Evolutionary conservation across 2,797 vertebrate species (phyloP), one percentile per base, ranked within the genome.

Genomic region (Scomberomorus guttatus): DNA sequence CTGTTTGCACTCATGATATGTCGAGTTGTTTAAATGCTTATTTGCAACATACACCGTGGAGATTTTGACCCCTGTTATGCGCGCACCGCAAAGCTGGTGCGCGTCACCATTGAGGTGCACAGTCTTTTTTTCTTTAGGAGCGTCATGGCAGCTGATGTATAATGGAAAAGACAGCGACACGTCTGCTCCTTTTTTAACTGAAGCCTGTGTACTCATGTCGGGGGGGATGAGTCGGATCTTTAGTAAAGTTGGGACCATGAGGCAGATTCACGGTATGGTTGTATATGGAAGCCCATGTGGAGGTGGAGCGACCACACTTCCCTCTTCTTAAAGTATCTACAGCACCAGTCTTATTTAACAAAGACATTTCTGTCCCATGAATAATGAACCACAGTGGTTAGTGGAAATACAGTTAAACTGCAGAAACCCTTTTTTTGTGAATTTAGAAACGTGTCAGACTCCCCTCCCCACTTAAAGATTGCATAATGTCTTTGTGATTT

Each of bases 401-500:
- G 57, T 60, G 39, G 71, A 29, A 76, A 78, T 52, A 63, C 32
- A 61, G 22, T 10, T 8, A 14, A 60, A 55, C 44, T 13, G 2
- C 4, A 1, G 2, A 12, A 15, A 29, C 2, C 29, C 7, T 14
- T 59, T 64, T 55, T 27, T 34, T 20, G 44, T 42, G 5, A 10
- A 51, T 39, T 61, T 48, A 27, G 4, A 77, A 82, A 63, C 50
- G 44, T 59, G 52, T 44, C 27, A 37, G 27, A 13, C 42, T 65
- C 61, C 81, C 79, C 77, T 80, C 68, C 88, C 80, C 85, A 71
- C 70, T 17, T 76, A 58, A 22, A 81, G 63, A 75, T 94, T 94
- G 88, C 89, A 93, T 92, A 93, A 93, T 91, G 86, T 87, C 77
- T 87, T 83, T 90, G 83, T 94, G 89, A 93, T 71, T 87, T 81